Evolutionary conservation across 2,797 vertebrate genomes (phyloP), one percentile per base, ranked within the genome.

Genomic region (Alca torda): DNA sequence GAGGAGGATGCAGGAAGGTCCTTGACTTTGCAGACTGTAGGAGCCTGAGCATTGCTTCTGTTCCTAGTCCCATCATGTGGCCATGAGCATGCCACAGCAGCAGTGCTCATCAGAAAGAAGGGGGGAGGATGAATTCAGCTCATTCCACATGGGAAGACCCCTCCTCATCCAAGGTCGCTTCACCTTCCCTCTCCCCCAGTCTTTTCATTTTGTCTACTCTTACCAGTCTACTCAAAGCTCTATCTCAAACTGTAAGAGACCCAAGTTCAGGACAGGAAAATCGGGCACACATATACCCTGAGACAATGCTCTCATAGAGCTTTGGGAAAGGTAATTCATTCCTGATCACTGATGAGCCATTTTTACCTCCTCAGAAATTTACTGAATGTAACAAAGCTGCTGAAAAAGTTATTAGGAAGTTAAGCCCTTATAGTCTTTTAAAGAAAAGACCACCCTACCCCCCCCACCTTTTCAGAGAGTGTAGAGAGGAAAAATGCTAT

Each of bases 281-380:
- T 12, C 4, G 31, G 43, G 11, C 16, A 33, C 0, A 1, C 2
- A 5, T 35, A 57, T 6, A 28, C 3, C 4, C 6, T 26, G 21
- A 1, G 5, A 35, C 54, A n/a, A 3, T 7, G 10, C 0, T 24
- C 5, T 39, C 0, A 0, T 23, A 72, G 28, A 45, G 0, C 30
- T 89, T 45, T 20, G 11, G 51, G 75, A 67, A 82, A 77, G 6
- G 5, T 25, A 37, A 35, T 50, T 79, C 30, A 50, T 8, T 74
- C 13, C 26, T 72, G 16, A 26, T 26, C 45, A 60, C 11, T 10
- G 8, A 30, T 30, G 59, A 69, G 9, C 6, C 31, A 23, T 60
- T 89, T 74, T 39, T 61, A 24, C 30, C 6, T 63, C 30, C 33
- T 83, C 37, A 60, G 11, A 87, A 79, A 69, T 35, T 18, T 73